These are phyloP conservation scores for Cephalopterus ornatus DNA, from an alignment of 2,113 vertebrate species.

Conservation along the genomic window DNA sequence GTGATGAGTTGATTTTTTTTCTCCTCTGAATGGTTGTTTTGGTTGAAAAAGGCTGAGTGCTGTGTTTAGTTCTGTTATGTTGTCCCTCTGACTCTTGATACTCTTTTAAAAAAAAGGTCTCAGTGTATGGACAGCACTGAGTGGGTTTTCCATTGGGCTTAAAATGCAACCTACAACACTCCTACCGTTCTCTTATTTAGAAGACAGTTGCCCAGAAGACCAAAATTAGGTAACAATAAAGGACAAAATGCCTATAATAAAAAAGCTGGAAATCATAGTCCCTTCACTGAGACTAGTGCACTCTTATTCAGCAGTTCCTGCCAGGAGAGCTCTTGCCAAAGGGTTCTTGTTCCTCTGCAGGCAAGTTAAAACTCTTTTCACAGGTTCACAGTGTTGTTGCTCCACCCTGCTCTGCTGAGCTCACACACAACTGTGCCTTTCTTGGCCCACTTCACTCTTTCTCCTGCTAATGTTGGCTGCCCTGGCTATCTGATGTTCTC, in stretches of 20 bases:
- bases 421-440: not conserved
- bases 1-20: not conserved
- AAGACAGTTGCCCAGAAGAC: not conserved
- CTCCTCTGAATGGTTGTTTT: not conserved
- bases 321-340: not conserved
- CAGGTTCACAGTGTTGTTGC: not conserved
- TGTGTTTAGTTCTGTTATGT: not conserved
- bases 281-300: not conserved
- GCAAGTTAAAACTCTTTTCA: not conserved
- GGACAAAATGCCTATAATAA: not conserved
- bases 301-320: not conserved
- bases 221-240: not conserved
- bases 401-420: not conserved
- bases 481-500: not conserved
- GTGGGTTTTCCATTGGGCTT: not conserved
- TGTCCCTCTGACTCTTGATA: not conserved
- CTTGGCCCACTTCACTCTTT: not conserved
- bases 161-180: not conserved
- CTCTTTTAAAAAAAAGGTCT: not conserved
- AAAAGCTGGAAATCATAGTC: not conserved
- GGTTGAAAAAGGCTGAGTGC: not conserved
- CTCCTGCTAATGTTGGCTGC: not conserved
- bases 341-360: not conserved
- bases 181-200: not conserved
- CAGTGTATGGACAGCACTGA: not conserved